These are phyloP conservation scores for Leptopilina clavipes DNA, from an alignment of 1,140 invertebrate species.

Conservation along the genomic window DNA sequence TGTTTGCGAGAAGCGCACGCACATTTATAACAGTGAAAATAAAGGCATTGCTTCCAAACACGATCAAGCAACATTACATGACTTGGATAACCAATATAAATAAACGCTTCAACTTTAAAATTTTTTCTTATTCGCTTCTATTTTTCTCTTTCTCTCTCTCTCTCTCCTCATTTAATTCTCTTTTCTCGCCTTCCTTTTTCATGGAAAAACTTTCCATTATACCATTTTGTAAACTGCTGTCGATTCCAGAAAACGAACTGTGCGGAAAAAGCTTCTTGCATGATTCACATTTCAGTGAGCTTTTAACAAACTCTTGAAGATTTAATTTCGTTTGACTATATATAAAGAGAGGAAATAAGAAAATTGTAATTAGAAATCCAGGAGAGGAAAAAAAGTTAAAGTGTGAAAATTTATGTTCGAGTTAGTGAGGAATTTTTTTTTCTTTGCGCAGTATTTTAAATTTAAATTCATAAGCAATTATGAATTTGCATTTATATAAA, in stretches of 20 bases:
- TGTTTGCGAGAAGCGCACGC: conserved; percentile 25
- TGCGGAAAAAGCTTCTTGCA: background rate
- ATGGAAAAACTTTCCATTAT: background rate
- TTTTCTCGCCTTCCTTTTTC: background rate
- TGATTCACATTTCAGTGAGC: background rate
- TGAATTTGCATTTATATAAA: no score
- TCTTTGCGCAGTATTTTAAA: no score
- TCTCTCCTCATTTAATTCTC: background rate
- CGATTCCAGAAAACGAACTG: background rate
- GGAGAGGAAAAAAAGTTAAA: no score
- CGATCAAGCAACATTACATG: conserved; percentile 17
- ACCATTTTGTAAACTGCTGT: background rate
- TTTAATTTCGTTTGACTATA: background rate
- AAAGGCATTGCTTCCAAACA: conserved; percentile 20
- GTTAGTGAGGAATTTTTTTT: no score
- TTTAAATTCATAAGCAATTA: no score
- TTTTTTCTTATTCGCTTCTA: background rate
- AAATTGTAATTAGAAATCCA: no score
- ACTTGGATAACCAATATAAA: background rate
- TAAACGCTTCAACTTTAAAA: background rate
- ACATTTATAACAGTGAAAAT: no score
- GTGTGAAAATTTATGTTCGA: no score
- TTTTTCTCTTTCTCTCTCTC: background rate
- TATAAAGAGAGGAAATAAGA: no score
- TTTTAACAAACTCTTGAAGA: conserved; percentile 2